Base-by-base conservation (phyloP, 2,888 invertebrate genomes). In the Timema podura region DNA sequence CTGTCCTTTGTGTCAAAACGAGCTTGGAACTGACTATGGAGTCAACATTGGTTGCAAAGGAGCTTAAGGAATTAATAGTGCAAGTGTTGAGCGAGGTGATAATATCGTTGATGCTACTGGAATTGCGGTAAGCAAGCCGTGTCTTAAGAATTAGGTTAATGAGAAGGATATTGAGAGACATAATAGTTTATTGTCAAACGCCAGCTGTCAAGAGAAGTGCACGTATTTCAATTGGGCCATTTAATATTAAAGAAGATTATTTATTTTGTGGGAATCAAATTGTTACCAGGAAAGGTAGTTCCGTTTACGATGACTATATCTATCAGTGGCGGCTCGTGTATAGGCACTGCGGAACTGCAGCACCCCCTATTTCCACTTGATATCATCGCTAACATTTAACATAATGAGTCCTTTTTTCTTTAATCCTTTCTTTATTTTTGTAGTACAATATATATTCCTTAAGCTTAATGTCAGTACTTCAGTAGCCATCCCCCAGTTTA, bases 201-300 rank as follows among this genome's bases (percentile, higher is more conserved):
- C 15, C 57, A 57, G 8, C n/a, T n/a, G 1, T 57, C 15, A 57
- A 57, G 30, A 7, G 6, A 57, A 57, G 57, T 13, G 57, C n/a
- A 57, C 57, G 9, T 5, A 57, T 57, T 30, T 57, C 15, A 8
- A 15, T n/a, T 30, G 9, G 57, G 57, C 57, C 57, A 10, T 57
- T 16, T 54, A 7, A 13, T 57, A 57, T 15, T n/a, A 57, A 57
- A 57, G 6, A 0, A 11, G 3, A 30, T 8, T 57, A 5, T 57
- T 57, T 57, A 13, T 51, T n/a, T 57, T 30, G 57, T 57, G 57
- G 57, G 15, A 57, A 57, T 57, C 15, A 57, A 57, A 13, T 57
- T 57, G 15, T n/a, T 57, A 57, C 15, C 6, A n/a, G 57, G 16
- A 57, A 57, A 57, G 9, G 57, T 57, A 57, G 15, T 57, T 16